Evolutionary conservation across 92 coral and sea anemone genomes (phyloP), one percentile per base, ranked within the genome.

Genomic region (Pocillopora meandrina): DNA sequence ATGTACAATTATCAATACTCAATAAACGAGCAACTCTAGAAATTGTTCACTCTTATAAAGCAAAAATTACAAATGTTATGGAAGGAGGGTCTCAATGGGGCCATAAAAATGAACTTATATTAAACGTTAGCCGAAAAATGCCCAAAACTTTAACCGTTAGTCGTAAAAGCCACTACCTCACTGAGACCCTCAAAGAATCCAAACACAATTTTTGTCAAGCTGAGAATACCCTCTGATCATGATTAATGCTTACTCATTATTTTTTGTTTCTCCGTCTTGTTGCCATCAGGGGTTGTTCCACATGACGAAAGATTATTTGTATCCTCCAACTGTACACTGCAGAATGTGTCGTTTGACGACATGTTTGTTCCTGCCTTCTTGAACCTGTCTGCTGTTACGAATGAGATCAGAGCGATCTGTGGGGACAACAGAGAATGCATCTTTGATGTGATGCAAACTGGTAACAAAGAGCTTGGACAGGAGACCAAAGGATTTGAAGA

Each of bases 331-430:
- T 93, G 97, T 63, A 19, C 76, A n/a, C 83, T 83, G 16, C 86
- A 89, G 75, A 21, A 63, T 7, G 97, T 93, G 61, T 93, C 79
- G 76, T 91, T 92, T 71, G 93, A 93, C 23, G 84, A 35, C 1
- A 57, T 17, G 23, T 93, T 93, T 71, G 59, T 13, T 12, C 95
- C 97, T 2, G 80, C 83, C 19, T 91, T 93, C 83, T 72, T 89
- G 20, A 83, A 74, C 71, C 52, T 26, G 62, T 76, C 66, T 2
- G 87, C 79, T 52, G 63, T 85, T 57, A 82, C 65, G 14, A 52
- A 18, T 0, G 31, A 76, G 7, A 88, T 87, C 60, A 17, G 3
- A 12, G 68, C n/a, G 0, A 36, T 78, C 17, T 93, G 97, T 56
- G 88, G 89, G 0, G 72, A 60, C 17, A 85, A 92, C 85, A 62